Base-by-base conservation (phyloP, 2,113 vertebrate genomes). In the Chinchilla lanigera region DNA sequence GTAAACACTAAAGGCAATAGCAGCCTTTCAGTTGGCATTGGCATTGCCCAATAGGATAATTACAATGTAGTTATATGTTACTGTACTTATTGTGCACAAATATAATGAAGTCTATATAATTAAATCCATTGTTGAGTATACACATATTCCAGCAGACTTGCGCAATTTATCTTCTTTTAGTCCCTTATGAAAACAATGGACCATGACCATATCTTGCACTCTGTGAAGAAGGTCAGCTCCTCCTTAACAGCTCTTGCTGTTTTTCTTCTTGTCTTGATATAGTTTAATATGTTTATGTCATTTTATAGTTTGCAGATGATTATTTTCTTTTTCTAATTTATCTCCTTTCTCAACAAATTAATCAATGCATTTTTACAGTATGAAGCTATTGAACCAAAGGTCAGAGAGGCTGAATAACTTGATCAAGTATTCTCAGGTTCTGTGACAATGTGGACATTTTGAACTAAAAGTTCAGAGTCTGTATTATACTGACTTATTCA, bases 31-130 rank as follows among this genome's bases (percentile, higher is more conserved):
- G 22, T 33, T 73, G 41, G 44, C 22, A 38, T n/a, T 84, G 60
- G 47, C 35, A 19, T 38, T 71, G 52, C 41, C 54, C 84, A 86
- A 52, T n/a, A 90, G 44, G 58, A 82, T 90, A 71, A 88, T 86
- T 47, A 50, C 20, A 52, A 35, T 38, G 78, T 33, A 61, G 44
- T 50, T 96, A 63, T 61, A 86, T 69, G 26, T 63, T 69, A 33
- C 41, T 83, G 26, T 92, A 78, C 24, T 67, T 97, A 60, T 26
- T 81, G 50, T 56, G 41, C 33, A 90, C 33, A 85, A 52, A 88
- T 85, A 69, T 14, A 96, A 85, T 96, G 2, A 61, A 69, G 28
- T 54, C 61, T 50, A 16, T 52, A 56, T 89, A 56, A 90, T 95
- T 78, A 90, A 89, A 88, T 52, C 30, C 54, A 47, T 97, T 69